Evolutionary conservation across 1,140 invertebrate genomes (phyloP).

Genomic region (Drosophila punjabiensis): DNA sequence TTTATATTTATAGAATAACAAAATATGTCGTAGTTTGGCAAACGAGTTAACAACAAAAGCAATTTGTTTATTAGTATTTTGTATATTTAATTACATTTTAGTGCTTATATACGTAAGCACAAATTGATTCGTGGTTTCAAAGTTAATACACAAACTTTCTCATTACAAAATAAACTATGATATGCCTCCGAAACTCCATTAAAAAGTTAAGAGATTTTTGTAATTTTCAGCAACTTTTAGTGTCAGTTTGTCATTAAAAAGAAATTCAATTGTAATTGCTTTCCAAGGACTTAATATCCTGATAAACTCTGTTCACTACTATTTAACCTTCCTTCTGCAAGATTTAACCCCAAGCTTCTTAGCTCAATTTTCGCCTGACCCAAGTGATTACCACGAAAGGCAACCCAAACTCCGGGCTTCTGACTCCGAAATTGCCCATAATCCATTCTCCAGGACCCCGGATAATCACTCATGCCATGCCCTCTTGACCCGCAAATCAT

Average conservation of each 20-base stretch:
- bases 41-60: not conserved
- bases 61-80: conserved; percentile 1
- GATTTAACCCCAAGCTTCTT: not conserved
- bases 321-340: not conserved
- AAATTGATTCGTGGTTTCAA: not conserved
- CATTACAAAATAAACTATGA: not conserved
- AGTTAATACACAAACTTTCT: not conserved
- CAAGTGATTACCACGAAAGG: conserved; percentile 11
- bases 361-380: conserved; percentile 2
- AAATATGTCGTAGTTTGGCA: not conserved
- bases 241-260: not conserved
- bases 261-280: not conserved
- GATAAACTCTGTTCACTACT: not conserved
- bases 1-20: not conserved
- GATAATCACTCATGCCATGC: conserved; percentile 30
- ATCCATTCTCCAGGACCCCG: conserved; percentile 14
- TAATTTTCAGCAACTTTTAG: not conserved
- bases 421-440: conserved; percentile 21
- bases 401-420: conserved; percentile 8
- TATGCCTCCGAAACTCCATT: not conserved
- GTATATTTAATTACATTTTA: not conserved
- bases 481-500: conserved; percentile 47
- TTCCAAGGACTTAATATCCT: not conserved
- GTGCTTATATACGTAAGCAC: not conserved
- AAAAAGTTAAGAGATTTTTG: not conserved